phyloP scores from a whole-genome alignment of 2,888 invertebrate species.

The Pachycephus smyrnensis region DNA sequence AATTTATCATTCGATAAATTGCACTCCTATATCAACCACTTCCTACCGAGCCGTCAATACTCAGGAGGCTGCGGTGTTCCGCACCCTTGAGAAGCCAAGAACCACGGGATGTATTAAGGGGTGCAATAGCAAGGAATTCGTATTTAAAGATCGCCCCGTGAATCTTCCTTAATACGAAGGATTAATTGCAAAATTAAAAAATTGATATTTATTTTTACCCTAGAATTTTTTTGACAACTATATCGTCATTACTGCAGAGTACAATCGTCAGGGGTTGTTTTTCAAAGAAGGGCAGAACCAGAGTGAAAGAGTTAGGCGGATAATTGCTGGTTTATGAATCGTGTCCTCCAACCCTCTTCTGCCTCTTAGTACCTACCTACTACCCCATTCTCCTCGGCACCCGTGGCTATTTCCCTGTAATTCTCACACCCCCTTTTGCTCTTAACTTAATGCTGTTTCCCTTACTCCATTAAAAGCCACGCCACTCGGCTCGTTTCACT shows the following conservation, averaged over 20 bases:
- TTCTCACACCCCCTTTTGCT: constrained; percentile 53
- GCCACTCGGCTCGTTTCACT: constrained; percentile 63
- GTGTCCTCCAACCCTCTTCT: constrained; percentile 45
- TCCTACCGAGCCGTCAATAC: constrained; percentile 50
- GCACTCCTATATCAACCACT: constrained; percentile 55
- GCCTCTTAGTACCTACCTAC: constrained; percentile 30
- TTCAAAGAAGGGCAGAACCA: neutral
- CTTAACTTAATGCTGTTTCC: constrained; percentile 60
- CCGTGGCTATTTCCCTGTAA: constrained; percentile 57
- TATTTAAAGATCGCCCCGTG: neutral
- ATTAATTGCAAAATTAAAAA: neutral
- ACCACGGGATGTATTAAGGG: neutral
- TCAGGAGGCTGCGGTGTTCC: constrained; percentile 39
- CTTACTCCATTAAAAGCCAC: constrained; percentile 64
- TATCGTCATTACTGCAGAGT: neutral
- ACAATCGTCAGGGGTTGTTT: neutral
- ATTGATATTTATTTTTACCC: neutral
- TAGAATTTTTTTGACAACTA: neutral
- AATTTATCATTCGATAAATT: constrained; percentile 67
- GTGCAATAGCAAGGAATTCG: neutral
- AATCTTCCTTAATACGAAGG: neutral
- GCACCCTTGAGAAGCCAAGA: constrained; percentile 12
- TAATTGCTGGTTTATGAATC: constrained; percentile 66
- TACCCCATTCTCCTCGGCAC: constrained; percentile 28
- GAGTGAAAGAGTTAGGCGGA: constrained; percentile 34